Evolutionary conservation across 1,140 invertebrate species (phyloP).

Genomic region (Muscidifurax raptorellus): DNA sequence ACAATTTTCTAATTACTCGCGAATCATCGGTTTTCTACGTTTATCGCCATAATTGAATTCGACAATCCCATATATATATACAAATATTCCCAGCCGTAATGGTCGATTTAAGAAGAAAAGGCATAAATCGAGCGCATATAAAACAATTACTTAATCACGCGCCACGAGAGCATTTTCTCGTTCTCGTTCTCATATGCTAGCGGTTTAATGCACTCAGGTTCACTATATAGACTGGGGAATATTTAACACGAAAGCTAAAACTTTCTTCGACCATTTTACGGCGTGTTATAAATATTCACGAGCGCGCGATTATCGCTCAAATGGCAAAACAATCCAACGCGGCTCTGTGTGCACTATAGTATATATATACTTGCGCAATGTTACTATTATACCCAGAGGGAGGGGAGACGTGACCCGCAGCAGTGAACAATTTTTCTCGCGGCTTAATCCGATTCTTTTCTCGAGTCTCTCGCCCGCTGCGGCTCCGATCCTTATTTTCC

Average conservation of each 20-base stretch:
- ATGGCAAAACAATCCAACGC: constrained; percentile 5
- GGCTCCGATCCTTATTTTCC: neutral
- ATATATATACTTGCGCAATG: neutral
- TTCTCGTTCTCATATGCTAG: constrained; percentile 38
- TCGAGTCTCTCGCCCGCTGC: neutral
- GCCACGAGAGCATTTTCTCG: constrained; percentile 3
- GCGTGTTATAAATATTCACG: constrained; percentile 32
- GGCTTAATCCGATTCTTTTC: constrained; percentile 32
- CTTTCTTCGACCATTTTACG: constrained; percentile 18
- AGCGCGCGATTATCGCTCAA: constrained; percentile 4
- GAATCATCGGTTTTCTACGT: neutral
- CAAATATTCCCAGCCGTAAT: constrained; percentile 24
- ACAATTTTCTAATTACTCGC: constrained; percentile 56
- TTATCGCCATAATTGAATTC: constrained; percentile 32
- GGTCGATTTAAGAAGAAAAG: constrained; percentile 4
- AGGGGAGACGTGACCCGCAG: neutral
- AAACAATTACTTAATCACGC: constrained; percentile 49
- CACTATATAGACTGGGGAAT: neutral
- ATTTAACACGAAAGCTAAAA: constrained; percentile 11
- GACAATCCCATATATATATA: constrained; percentile 35
- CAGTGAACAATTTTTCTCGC: neutral
- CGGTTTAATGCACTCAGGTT: neutral
- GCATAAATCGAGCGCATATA: constrained; percentile 11
- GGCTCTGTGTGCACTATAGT: neutral
- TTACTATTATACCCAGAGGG: neutral